Percentiles rank a stretch among this genome's conserved stretches.
phyloP scores from a whole-genome alignment of 2,113 vertebrate genomes.

The Aldabrachelys gigantea region DNA sequence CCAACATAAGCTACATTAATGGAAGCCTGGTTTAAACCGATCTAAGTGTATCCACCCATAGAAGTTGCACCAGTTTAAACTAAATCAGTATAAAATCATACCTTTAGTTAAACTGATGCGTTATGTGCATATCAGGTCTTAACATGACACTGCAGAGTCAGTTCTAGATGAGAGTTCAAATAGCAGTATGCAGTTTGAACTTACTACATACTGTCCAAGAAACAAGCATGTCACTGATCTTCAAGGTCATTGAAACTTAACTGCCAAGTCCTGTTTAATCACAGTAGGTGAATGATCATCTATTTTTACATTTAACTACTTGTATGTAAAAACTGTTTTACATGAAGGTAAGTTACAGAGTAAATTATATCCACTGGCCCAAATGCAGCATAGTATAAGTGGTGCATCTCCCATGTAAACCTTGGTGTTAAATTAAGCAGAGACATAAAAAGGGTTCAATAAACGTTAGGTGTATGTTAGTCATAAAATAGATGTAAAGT shows the following conservation, averaged over 20 bases:
- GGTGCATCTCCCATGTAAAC: not conserved
- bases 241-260: not conserved
- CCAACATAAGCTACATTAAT: not conserved
- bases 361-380: not conserved
- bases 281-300: not conserved
- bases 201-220: not conserved
- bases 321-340: not conserved
- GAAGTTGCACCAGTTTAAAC: not conserved
- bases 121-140: not conserved
- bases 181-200: not conserved
- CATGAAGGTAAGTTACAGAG: not conserved
- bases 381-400: fast-evolving
- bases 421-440: not conserved
- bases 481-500: not conserved
- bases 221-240: not conserved
- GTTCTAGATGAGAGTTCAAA: not conserved
- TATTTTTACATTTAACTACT: not conserved
- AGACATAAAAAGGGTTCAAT: not conserved
- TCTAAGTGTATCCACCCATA: not conserved
- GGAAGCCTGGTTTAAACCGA: no score
- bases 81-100: not conserved
- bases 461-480: not conserved
- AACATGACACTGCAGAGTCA: not conserved
- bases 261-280: not conserved
- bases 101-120: not conserved